Base-by-base conservation (phyloP, 2,888 invertebrate species). In the Ceriagrion tenellum region DNA sequence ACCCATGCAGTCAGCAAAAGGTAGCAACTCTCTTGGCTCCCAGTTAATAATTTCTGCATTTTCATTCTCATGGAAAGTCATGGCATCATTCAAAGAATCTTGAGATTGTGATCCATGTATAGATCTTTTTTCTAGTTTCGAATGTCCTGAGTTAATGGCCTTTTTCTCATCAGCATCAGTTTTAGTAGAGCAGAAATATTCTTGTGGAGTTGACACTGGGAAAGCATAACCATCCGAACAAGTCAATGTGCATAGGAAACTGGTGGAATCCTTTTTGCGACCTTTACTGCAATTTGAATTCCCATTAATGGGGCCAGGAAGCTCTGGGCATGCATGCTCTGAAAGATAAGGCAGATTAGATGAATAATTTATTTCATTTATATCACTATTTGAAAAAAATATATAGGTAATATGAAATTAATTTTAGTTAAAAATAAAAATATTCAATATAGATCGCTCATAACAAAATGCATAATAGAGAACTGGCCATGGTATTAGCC, bases 191-290 rank as follows among this genome's bases (percentile, higher is more conserved):
- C 96, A 96, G 96, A 93, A 93, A 55, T 97, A 96, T 63, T 97
- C 96, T 4, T 96, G 96, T 0, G 97, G 96, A 6, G 97, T 96
- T 23, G 96, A 96, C 95, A 97, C 96, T 26, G 97, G 97, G 96
- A 98, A 97, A 8, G 97, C 97, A 96, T 97, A 98, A 0, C 98
- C 98, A 95, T 97, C 97, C 95, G 97, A 96, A 96, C 98, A 98
- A 18, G 97, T 97, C 47, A 98, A 96, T 10, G 97, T 96, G 96
- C 98, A 98, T 95, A 97, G 97, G 0, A 97, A 97, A 13, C 97
- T 97, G 47, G 93, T 93, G 13, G 93, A n/a, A 47, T 93, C 93
- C 23, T 69, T 93, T 20, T 97, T 96, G 0, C 96, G 96, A n/a
- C 96, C 96, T 88, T 97, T 96, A 0, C 97, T 96, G 96, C 98